Conservation (phyloP, 2,113 vertebrate genomes). For the Forbesichthys papilliferus region DNA sequence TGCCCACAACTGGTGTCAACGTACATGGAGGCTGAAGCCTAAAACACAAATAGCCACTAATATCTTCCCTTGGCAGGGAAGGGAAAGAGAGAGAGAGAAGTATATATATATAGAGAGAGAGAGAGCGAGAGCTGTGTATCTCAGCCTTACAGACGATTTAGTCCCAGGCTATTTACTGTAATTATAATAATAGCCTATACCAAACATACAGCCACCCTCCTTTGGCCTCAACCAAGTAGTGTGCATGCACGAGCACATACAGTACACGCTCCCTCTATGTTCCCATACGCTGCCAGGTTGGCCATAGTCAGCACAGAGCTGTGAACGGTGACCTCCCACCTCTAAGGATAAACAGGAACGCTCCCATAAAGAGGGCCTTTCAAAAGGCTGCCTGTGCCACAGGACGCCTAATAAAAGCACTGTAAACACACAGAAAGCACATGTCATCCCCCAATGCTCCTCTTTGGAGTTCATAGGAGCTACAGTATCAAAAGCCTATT, state of each 20-base stretch:
- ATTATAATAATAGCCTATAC: too few species aligned
- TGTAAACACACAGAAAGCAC: conserved; percentile 72
- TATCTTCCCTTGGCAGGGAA: too few species aligned
- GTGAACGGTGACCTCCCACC: conserved; percentile 72
- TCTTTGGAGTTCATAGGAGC: conserved; percentile 7
- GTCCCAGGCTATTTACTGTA: too few species aligned
- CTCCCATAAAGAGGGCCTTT: conserved; percentile 74
- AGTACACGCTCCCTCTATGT: conserved; percentile 30
- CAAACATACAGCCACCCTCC: conserved; percentile 9
- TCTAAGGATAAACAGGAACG: conserved; percentile 75
- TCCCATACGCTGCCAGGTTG: conserved; percentile 59
- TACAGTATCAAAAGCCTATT: too few species aligned
- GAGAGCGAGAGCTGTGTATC: too few species aligned
- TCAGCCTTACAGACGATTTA: too few species aligned
- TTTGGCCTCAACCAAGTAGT: conserved; percentile 35
- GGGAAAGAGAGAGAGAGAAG: too few species aligned
- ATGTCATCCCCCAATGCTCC: conserved; percentile 62
- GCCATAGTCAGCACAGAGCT: conserved; percentile 66
- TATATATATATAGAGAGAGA: too few species aligned
- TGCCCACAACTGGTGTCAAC: too few species aligned
- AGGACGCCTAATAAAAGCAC: conserved; percentile 76
- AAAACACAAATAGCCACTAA: too few species aligned
- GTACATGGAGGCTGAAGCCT: too few species aligned
- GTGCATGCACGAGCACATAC: conserved; percentile 23
- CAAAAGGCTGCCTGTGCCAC: conserved; percentile 71